Conservation (phyloP, 2,113 vertebrate species). For the Dendrocopos noguchii region DNA sequence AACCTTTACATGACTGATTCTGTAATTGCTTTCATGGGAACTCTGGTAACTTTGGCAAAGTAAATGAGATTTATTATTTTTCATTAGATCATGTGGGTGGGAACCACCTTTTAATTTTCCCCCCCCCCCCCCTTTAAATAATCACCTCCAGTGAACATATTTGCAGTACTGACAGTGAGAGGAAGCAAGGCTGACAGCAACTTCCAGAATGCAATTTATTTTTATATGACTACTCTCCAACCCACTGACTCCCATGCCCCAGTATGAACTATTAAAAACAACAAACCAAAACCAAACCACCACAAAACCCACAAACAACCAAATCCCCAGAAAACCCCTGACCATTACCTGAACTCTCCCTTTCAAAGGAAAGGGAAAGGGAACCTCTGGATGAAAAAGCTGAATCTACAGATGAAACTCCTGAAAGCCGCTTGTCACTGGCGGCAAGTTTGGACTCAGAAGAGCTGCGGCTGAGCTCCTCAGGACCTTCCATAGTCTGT, state of each 20-base stretch:
- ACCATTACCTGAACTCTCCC: slow-evolving; percentile 87
- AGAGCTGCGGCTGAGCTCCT: slow-evolving; percentile 84
- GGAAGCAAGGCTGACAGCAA: not conserved
- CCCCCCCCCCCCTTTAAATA: not conserved
- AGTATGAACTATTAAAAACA: not conserved
- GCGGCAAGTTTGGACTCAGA: slow-evolving; percentile 83
- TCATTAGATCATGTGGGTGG: not conserved
- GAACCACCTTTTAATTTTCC: not conserved
- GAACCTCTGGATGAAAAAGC: slow-evolving; percentile 98
- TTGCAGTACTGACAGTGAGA: slow-evolving; percentile 5
- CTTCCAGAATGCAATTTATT: slow-evolving; percentile 1
- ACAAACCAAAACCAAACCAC: not conserved
- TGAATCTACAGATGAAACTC: slow-evolving; percentile 95
- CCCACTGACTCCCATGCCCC: not conserved
- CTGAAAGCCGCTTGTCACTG: slow-evolving; percentile 89
- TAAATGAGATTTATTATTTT: slow-evolving; percentile 19
- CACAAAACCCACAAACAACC: not conserved
- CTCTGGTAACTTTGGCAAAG: not conserved
- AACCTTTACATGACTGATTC: not conserved
- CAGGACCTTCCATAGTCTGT: slow-evolving; percentile 85
- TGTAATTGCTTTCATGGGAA: not conserved
- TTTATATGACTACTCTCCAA: not conserved
- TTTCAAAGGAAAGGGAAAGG: slow-evolving; percentile 92
- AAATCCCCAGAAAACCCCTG: slow-evolving; percentile 27
- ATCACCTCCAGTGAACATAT: slow-evolving; percentile 17